Percentiles rank a stretch among this genome's conserved stretches.
Conservation (phyloP, 2,888 invertebrate species). For the Anoncus sp. region DNA sequence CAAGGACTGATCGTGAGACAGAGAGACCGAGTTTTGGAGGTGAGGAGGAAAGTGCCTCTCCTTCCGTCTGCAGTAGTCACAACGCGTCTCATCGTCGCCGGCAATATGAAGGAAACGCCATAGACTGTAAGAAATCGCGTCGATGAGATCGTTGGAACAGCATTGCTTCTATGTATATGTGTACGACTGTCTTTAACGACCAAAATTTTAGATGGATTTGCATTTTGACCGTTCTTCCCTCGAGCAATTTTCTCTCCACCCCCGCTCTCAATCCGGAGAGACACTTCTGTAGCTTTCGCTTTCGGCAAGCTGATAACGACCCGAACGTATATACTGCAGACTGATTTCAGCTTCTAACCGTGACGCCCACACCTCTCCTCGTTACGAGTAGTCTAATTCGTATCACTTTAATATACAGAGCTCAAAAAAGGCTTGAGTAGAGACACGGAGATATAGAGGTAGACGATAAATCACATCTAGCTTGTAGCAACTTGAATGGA, state of each 20-base stretch:
- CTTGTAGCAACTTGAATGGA: constrained; percentile 46
- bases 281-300: constrained; percentile 25
- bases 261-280: constrained; percentile 14
- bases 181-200: constrained; percentile 78
- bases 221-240: constrained; percentile 78
- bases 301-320: constrained; percentile 73
- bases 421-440: constrained; percentile 17
- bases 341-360: constrained; percentile 30
- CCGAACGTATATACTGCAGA: constrained; percentile 53
- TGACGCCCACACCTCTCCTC: constrained; percentile 11
- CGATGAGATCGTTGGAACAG: constrained; percentile 26
- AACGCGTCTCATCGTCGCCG: constrained; percentile 39
- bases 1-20: constrained; percentile 40
- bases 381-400: constrained; percentile 47
- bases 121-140: constrained; percentile 61
- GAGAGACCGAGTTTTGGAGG: constrained; percentile 37
- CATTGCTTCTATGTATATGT: constrained; percentile 37
- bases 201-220: constrained; percentile 79
- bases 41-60: constrained; percentile 27
- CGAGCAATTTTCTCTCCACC: constrained; percentile 59
- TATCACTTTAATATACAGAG: constrained; percentile 43
- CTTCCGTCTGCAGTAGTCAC: constrained; percentile 14
- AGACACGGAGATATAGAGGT: background rate
- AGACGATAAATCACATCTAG: constrained; percentile 58
- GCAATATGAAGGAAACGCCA: constrained; percentile 28